Conservation (phyloP, 2,888 invertebrate genomes). For the Leucophora obtusa region DNA sequence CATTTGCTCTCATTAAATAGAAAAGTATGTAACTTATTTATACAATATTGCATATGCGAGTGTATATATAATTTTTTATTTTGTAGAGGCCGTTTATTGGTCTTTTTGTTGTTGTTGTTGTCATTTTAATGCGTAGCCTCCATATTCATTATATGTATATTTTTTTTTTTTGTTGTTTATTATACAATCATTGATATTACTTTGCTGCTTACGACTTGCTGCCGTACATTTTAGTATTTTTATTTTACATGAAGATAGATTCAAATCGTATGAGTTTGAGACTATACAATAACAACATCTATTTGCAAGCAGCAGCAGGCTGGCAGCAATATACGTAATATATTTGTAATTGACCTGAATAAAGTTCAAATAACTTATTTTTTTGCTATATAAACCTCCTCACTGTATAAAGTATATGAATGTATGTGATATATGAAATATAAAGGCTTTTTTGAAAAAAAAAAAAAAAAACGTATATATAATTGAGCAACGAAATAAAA, state of each 20-base stretch:
- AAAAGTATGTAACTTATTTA: slow-evolving; percentile 23
- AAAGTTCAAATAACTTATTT: slow-evolving; percentile 76
- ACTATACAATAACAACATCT: slow-evolving; percentile 10
- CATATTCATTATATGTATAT: slow-evolving; percentile 43
- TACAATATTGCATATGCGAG: slow-evolving; percentile 8
- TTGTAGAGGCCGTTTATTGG: slow-evolving; percentile 50
- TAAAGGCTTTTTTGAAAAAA: slow-evolving; percentile 31
- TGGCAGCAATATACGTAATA: slow-evolving; percentile 68
- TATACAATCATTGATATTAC: slow-evolving; percentile 63
- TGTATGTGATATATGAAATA: slow-evolving; percentile 27
- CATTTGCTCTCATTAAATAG: slow-evolving; percentile 50
- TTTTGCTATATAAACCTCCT: slow-evolving; percentile 49
- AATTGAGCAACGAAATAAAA: slow-evolving; percentile 51
- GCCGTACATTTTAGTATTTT: not conserved
- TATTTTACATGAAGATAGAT: slow-evolving; percentile 10
- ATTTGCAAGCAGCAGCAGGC: slow-evolving; percentile 17
- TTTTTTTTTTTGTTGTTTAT: slow-evolving; percentile 39
- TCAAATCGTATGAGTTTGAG: slow-evolving; percentile 17
- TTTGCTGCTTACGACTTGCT: slow-evolving; percentile 28
- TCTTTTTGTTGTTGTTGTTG: slow-evolving; percentile 21
- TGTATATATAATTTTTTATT: slow-evolving; percentile 29
- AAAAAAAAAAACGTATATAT: not conserved
- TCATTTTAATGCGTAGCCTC: slow-evolving; percentile 63
- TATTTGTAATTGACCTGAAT: slow-evolving; percentile 78
- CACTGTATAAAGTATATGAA: not conserved